Conservation (phyloP, 2,113 vertebrate genomes). For the Fregetta grallaria region DNA sequence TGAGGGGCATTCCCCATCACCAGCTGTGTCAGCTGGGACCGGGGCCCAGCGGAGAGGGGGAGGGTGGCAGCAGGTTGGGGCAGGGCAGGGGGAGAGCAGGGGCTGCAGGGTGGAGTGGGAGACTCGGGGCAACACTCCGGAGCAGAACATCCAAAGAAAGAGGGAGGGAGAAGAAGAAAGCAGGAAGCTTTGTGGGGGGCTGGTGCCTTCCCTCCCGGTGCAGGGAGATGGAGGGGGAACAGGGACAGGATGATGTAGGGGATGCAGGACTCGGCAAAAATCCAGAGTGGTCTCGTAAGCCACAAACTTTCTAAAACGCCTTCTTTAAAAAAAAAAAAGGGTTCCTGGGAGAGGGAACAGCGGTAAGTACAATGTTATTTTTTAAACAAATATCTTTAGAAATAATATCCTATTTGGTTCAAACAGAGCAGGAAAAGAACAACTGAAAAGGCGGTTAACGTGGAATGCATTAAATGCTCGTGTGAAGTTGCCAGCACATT, state of each 20-base stretch:
- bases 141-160: background rate
- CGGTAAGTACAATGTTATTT: constrained; percentile 1
- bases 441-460: constrained; percentile 66
- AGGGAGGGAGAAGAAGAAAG: background rate
- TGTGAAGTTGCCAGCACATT: constrained; percentile 66
- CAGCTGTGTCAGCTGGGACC: accelerated
- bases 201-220: background rate
- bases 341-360: background rate
- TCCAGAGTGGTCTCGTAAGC: background rate
- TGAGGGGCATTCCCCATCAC: background rate
- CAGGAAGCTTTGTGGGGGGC: background rate
- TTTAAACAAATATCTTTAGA: constrained; percentile 70
- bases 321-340: background rate
- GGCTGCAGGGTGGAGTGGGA: background rate
- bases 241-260: background rate
- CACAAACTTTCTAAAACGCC: background rate
- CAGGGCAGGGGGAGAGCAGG: accelerated
- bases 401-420: constrained; percentile 70
- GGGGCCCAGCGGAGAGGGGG: background rate
- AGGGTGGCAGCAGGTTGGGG: background rate
- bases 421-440: constrained; percentile 67
- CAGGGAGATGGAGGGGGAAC: background rate
- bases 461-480: constrained; percentile 58
- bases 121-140: accelerated
- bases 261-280: background rate